Evolutionary conservation across 1,140 invertebrate species (phyloP).

Genomic region (Neuroterus valhalla): DNA sequence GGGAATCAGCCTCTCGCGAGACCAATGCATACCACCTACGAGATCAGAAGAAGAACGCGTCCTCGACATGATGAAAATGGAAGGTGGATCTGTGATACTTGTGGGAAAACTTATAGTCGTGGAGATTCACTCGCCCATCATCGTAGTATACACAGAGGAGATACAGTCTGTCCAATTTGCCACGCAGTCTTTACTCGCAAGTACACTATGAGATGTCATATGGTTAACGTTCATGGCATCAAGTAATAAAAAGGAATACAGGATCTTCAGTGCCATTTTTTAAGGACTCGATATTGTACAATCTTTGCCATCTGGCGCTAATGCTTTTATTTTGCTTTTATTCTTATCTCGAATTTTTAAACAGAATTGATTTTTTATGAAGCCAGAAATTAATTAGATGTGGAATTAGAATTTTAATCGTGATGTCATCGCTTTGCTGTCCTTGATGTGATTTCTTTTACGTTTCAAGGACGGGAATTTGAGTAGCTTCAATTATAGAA

Average conservation of each 20-base stretch:
- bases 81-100: conserved; percentile 74
- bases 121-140: conserved; percentile 75
- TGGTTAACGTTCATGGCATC: conserved; percentile 72
- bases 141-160: conserved; percentile 76
- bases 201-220: conserved; percentile 74
- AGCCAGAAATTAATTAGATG: not conserved
- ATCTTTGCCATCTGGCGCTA: not conserved
- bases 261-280: conserved; percentile 8
- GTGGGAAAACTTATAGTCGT: conserved; percentile 73
- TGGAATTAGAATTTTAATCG: not conserved
- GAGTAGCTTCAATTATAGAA: too few species aligned
- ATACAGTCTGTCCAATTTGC: conserved; percentile 75
- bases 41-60: conserved; percentile 64
- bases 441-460: not conserved
- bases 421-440: not conserved
- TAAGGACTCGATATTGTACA: conserved; percentile 10
- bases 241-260: conserved; percentile 51
- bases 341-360: conserved; percentile 7
- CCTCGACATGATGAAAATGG: conserved; percentile 67
- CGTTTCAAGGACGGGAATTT: too few species aligned
- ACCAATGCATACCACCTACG: conserved; percentile 52
- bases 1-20: conserved; percentile 56
- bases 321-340: not conserved
- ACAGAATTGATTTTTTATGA: not conserved
- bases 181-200: conserved; percentile 74